Base-by-base conservation (phyloP, 2,888 invertebrate species). In the Meganola albula region DNA sequence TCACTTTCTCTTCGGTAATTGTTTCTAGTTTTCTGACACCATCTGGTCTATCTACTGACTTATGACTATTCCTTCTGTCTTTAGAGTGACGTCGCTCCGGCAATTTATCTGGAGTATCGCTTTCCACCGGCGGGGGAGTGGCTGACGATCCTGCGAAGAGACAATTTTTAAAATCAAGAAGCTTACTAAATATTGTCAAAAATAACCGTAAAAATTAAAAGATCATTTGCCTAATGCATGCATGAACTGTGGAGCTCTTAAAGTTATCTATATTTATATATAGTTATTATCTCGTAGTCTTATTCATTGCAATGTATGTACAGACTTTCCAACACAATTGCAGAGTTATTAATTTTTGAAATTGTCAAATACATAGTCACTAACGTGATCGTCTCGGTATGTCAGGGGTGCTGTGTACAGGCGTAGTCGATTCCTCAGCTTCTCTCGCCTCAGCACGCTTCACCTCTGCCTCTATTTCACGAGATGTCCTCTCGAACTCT, bases 401-500 rank as follows among this genome's bases (percentile, higher is more conserved):
- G 6, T 59, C 56, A 1, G 61, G 63, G 12, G 60, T 58, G 38
- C 40, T 30, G 35, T 51, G 34, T 24, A 43, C 41, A 16, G 48
- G 50, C 6, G 69, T 71, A 29, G 68, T 61, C 18, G 53, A 31
- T 1, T 58, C 48, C 1, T 59, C 69, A 9, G 63, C 69, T 22
- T 84, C 85, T 26, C 83, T 77, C 53, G 85, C 84, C 52, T 92
- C 91, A 6, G 90, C 90, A 46, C 89, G 89, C 2, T 90, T 87
- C 42, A 93, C 79, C 45, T 84, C 63, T 70, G 91, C 90, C 63
- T 93, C 93, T 45, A 93, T 93, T 60, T 93, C 93, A 29, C 90
- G 89, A 59, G 93, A 90, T n/a, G 90, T 92, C 53, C 90, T 90
- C 61, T 90, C 89, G 73, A 93, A 93, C 28, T 92, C 91, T 33